These are phyloP conservation scores for Rhyacichthys aspro DNA, from an alignment of 2,797 vertebrate genomes.

Conservation along the genomic window DNA sequence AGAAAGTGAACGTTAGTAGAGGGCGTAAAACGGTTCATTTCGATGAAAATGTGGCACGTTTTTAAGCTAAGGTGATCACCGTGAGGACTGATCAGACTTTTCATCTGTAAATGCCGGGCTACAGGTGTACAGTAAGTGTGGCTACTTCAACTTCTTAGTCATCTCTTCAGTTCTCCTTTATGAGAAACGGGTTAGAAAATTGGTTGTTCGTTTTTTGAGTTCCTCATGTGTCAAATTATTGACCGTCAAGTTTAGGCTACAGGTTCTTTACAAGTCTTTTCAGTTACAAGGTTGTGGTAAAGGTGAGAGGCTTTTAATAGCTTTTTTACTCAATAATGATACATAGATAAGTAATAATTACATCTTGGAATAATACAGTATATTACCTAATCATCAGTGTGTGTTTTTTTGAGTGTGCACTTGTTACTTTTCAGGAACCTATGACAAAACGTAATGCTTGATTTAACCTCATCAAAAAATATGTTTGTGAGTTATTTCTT, in stretches of 20 bases:
- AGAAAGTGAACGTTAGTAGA: slow-evolving; percentile 27
- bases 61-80: slow-evolving; percentile 39
- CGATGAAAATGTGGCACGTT: slow-evolving; percentile 41
- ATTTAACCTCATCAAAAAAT: slow-evolving; percentile 24
- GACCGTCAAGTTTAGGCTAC: background rate
- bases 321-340: too few relatives aligned
- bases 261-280: too few relatives aligned
- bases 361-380: too few relatives aligned
- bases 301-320: too few relatives aligned
- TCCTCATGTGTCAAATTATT: background rate
- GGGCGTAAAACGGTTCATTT: slow-evolving; percentile 52
- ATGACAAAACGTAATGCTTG: background rate
- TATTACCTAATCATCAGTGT: too few relatives aligned
- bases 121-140: slow-evolving; percentile 67
- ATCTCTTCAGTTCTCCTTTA: slow-evolving; percentile 30
- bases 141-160: slow-evolving; percentile 8
- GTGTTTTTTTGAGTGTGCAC: too few relatives aligned
- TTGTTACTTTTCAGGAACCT: too few relatives aligned
- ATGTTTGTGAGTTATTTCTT: slow-evolving; percentile 8
- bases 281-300: too few relatives aligned
- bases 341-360: too few relatives aligned
- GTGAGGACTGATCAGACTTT: slow-evolving; percentile 23
- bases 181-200: slow-evolving; percentile 2
- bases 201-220: slow-evolving; percentile 6
- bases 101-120: slow-evolving; percentile 53